A percentile compares a stretch with the other conserved stretches of the same genome.
Evolutionary conservation across 2,113 vertebrate species (phyloP).

Genomic region (Pluvialis apricaria): DNA sequence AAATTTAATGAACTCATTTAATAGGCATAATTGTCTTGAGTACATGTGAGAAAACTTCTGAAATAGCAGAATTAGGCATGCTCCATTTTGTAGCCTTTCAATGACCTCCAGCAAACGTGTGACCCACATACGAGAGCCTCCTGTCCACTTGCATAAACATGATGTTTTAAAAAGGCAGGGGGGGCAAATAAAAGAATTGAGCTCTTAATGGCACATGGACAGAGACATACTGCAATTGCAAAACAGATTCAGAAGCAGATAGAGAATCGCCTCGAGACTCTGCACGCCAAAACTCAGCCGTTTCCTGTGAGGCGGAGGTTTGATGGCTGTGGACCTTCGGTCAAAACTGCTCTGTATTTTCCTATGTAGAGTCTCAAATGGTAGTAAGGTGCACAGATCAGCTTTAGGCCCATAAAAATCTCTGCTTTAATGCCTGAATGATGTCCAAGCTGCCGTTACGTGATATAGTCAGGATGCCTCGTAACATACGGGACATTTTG

Average conservation of each 20-base stretch:
- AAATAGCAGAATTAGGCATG: slow-evolving; percentile 81
- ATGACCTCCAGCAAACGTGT: slow-evolving; percentile 81
- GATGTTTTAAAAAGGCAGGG: slow-evolving; percentile 69
- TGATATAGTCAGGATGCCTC: not conserved
- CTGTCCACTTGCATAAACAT: slow-evolving; percentile 76
- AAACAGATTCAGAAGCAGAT: slow-evolving; percentile 59
- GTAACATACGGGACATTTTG: not conserved
- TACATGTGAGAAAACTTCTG: slow-evolving; percentile 76
- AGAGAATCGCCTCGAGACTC: slow-evolving; percentile 57
- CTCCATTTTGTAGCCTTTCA: slow-evolving; percentile 84
- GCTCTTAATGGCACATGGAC: slow-evolving; percentile 50
- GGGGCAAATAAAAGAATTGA: slow-evolving; percentile 47
- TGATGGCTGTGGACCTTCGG: not conserved
- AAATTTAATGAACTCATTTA: slow-evolving; percentile 74
- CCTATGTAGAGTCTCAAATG: not conserved
- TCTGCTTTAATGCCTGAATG: not conserved
- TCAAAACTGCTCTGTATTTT: not conserved
- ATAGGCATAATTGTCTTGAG: slow-evolving; percentile 75
- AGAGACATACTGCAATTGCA: slow-evolving; percentile 37
- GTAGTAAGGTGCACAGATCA: not conserved
- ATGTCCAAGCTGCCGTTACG: not conserved
- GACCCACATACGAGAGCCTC: slow-evolving; percentile 78
- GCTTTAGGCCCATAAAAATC: not conserved
- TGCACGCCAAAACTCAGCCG: not conserved
- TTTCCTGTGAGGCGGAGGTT: not conserved